phyloP scores from a whole-genome alignment of 2,888 invertebrate genomes.

The Rhimphoctona megacephalus region DNA sequence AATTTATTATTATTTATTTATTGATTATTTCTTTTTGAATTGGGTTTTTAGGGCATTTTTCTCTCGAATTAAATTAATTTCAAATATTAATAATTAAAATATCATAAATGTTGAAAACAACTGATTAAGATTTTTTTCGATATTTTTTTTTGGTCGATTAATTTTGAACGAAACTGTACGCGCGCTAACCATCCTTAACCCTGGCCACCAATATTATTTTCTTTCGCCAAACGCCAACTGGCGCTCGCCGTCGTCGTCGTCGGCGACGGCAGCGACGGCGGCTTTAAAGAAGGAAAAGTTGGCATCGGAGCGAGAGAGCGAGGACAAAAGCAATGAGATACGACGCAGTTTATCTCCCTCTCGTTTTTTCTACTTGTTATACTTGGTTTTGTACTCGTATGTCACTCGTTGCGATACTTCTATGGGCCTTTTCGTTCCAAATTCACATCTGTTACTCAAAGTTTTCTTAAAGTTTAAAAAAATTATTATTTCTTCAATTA shows the following conservation, averaged over 20 bases:
- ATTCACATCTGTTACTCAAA: neutral
- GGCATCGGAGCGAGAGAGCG: conserved; percentile 37
- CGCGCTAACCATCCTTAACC: conserved; percentile 23
- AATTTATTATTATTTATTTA: neutral
- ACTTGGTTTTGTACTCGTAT: conserved; percentile 25
- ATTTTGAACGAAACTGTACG: neutral
- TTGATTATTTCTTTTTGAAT: no score
- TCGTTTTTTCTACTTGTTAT: neutral
- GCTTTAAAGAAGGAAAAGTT: conserved; percentile 43
- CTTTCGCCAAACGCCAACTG: conserved; percentile 19
- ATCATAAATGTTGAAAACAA: no score
- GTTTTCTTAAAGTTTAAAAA: neutral
- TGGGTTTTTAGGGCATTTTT: no score
- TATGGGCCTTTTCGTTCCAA: neutral
- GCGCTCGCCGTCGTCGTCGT: neutral
- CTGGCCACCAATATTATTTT: conserved; percentile 41
- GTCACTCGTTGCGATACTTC: conserved; percentile 5
- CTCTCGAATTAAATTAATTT: no score
- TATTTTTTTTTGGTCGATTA: neutral
- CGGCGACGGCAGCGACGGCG: neutral
- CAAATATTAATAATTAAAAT: no score
- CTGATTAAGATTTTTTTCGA: no score
- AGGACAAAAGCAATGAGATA: conserved; percentile 47
- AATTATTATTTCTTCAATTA: no score
- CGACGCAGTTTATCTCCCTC: conserved; percentile 57